Conservation (phyloP, 2,113 vertebrate genomes). For the Cavia aperea region DNA sequence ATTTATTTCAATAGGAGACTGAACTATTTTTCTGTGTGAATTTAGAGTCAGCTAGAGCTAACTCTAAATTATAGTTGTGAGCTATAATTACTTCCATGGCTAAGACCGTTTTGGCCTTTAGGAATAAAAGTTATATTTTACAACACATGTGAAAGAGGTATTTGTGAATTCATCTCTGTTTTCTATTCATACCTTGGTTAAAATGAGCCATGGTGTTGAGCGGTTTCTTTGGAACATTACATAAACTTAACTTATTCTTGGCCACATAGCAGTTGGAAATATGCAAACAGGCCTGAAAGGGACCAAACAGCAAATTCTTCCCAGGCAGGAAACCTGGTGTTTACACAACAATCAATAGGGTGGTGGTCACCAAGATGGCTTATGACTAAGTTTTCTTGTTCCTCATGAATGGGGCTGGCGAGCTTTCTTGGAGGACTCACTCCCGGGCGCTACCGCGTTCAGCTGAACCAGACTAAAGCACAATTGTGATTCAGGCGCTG, state of each 20-base stretch:
- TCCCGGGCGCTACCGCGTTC: background rate
- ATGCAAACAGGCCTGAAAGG: slow-evolving; percentile 76
- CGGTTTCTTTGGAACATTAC: slow-evolving; percentile 74
- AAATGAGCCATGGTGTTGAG: slow-evolving; percentile 74
- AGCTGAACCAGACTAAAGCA: background rate
- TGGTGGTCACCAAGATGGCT: slow-evolving; percentile 58
- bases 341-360: slow-evolving; percentile 75
- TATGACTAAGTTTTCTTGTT: slow-evolving; percentile 66
- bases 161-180: slow-evolving; percentile 81
- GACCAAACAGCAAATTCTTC: slow-evolving; percentile 71
- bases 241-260: slow-evolving; percentile 80
- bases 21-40: slow-evolving; percentile 54
- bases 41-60: slow-evolving; percentile 44
- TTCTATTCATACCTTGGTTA: slow-evolving; percentile 78
- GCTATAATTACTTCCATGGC: slow-evolving; percentile 69
- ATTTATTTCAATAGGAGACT: slow-evolving; percentile 38
- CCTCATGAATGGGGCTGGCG: slow-evolving; percentile 57
- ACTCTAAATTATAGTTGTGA: slow-evolving; percentile 60
- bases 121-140: slow-evolving; percentile 67
- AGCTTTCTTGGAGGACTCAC: slow-evolving; percentile 49
- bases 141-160: slow-evolving; percentile 75
- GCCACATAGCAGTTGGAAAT: slow-evolving; percentile 65
- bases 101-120: slow-evolving; percentile 69
- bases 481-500: background rate
- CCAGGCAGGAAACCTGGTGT: slow-evolving; percentile 78